A percentile compares a stretch with the other conserved stretches of the same genome.
These are phyloP conservation scores for Centroberyx gerrardi DNA, from an alignment of 2,797 vertebrate species.

Conservation along the genomic window DNA sequence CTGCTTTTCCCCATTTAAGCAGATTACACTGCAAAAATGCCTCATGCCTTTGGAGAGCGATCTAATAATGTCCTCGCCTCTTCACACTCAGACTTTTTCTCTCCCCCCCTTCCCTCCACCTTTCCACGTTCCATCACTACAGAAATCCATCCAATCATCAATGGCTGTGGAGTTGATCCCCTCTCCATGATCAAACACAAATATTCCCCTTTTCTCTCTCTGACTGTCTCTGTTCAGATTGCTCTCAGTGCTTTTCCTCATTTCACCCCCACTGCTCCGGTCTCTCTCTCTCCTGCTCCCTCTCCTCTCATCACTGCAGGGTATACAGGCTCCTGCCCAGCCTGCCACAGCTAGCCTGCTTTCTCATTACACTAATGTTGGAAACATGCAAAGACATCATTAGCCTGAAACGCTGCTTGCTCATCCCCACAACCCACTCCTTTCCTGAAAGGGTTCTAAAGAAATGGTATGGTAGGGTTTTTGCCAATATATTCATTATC, in stretches of 20 bases:
- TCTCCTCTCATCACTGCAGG: conserved; percentile 54
- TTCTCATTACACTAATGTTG: conserved; percentile 71
- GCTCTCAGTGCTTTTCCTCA: conserved; percentile 1
- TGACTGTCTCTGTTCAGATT: background rate
- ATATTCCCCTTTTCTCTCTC: conserved; percentile 3
- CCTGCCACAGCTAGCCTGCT: conserved; percentile 37
- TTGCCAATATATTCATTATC: conserved; percentile 12
- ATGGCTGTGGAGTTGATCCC: conserved; percentile 1
- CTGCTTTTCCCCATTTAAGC: conserved; percentile 61
- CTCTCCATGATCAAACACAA: conserved; percentile 27
- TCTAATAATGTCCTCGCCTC: conserved; percentile 50
- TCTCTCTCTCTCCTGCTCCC: conserved; percentile 26
- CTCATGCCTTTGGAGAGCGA: conserved; percentile 42
- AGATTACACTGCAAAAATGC: conserved; percentile 54
- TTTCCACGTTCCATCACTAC: background rate
- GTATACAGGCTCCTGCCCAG: conserved; percentile 38
- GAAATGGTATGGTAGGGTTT: conserved; percentile 15
- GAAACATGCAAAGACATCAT: conserved; percentile 61
- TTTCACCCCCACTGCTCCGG: conserved; percentile 20
- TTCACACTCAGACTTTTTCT: conserved; percentile 29
- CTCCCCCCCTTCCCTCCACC: conserved; percentile 8
- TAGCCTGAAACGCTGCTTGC: conserved; percentile 55
- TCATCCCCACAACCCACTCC: background rate
- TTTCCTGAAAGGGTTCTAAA: conserved; percentile 26
- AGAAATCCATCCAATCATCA: conserved; percentile 18